Base-by-base conservation (phyloP, 2,113 vertebrate genomes). In the Laticauda laticaudata region DNA sequence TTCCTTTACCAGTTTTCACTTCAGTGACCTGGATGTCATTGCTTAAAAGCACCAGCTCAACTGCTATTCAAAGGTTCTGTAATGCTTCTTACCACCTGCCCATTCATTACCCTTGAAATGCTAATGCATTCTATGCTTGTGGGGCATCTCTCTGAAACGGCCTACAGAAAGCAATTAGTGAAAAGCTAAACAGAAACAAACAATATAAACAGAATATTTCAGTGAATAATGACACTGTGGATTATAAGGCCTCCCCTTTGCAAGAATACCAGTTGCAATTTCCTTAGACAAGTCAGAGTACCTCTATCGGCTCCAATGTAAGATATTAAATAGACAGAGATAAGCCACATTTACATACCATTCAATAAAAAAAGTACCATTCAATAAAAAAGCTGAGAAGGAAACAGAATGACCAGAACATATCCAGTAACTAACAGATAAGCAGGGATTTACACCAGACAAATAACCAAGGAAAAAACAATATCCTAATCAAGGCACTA, bases 1-100 rank as follows among this genome's bases (percentile, higher is more conserved):
- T 95, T 93, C 81, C 94, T 95, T 90, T 88, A 90, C 87, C 94
- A 90, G 93, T 95, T 97, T 97, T 94, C 86, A 93, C 88, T 92
- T 97, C 93, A 95, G 75, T 96, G 90, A 96, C 94, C 91, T 94
- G 54, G 90, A 95, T 92, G 69, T 75, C 53, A 29, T 1, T 1
- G 89, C 86, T 95, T 89, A 94, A 93, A 96, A 96, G 94, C 61
- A 43, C 10, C 91, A 92, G 91, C 56, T 34, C 92, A 92, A 88
- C 94, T 90, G 90, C 91, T 95, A 59, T 86, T 93, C 94, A 93
- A 87, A 94, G 86, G 10, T 86, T 95, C 55, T 59, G 53, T 90
- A 92, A 95, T 21, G 93, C 15, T 26, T 81, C 0, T 1, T 85
- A 93, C 86, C 85, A 92, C 87, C 90, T 89, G 87, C 15, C 94